Conservation (phyloP, 1,140 invertebrate genomes). For the Lanistes nyassanus region DNA sequence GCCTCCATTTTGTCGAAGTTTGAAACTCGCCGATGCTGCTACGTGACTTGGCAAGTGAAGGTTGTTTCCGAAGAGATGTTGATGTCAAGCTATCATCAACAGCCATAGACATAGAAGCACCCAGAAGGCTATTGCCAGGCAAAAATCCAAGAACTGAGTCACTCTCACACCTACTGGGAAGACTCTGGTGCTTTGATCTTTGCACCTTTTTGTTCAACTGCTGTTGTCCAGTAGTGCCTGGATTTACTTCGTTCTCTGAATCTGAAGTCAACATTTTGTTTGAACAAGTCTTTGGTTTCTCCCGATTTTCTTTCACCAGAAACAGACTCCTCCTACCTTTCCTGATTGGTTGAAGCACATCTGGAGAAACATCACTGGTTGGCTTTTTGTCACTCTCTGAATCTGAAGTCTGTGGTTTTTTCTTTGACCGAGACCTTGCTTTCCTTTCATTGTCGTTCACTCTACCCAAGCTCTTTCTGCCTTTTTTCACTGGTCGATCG, state of each 20-base stretch:
- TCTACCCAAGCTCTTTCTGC: too few species aligned
- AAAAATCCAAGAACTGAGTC: neutral
- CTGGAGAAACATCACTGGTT: too few species aligned
- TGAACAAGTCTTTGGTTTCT: too few species aligned
- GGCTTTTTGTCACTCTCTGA: neutral
- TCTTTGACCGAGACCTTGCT: neutral
- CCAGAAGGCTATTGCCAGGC: conserved; percentile 8
- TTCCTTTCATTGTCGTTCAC: neutral
- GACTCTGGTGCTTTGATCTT: neutral
- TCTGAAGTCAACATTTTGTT: too few species aligned
- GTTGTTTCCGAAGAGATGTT: neutral
- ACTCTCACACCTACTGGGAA: too few species aligned
- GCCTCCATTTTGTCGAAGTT: conserved; percentile 11
- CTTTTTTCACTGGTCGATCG: too few species aligned
- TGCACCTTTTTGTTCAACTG: too few species aligned
- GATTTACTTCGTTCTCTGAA: too few species aligned
- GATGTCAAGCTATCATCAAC: conserved; percentile 37
- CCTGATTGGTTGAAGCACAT: too few species aligned
- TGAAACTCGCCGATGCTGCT: conserved; percentile 54
- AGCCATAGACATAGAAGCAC: conserved; percentile 48
- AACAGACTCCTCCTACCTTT: too few species aligned
- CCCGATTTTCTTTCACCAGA: too few species aligned
- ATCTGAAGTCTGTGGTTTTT: neutral
- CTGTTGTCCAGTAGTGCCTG: too few species aligned
- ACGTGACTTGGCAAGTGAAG: conserved; percentile 20